Evolutionary conservation across 2,797 vertebrate species (phyloP), one percentile per base, ranked within the genome.

Genomic region (Chelon labrosus): DNA sequence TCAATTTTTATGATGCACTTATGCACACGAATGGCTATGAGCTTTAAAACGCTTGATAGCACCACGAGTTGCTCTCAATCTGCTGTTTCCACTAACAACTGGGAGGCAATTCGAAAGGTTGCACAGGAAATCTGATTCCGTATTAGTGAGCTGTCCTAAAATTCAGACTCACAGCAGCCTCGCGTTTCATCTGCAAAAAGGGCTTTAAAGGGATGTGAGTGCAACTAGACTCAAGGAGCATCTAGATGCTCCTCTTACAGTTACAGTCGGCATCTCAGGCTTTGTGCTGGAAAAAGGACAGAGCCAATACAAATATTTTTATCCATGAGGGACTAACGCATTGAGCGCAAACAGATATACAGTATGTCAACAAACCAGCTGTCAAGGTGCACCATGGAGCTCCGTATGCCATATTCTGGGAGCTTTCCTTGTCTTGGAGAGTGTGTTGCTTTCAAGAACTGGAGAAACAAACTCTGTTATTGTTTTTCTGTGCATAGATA

Each of bases 61-160:
- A 27, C 27, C 27, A 27, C 27, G 27, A 27, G 27, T 3, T 27
- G 27, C 27, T 27, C 27, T 27, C 27, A 27, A 5, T 27, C 2
- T 27, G 27, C 27, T 27, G 27, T 27, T 27, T 5, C 27, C 27
- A 27, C 5, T 2, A 27, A 5, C 31, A 31, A 31, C 31, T 7
- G 7, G 31, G 7, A 31, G 31, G 31, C 31, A 31, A 5, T 31
- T 31, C 31, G 31, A 31, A 31, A 31, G 31, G 31, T 31, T 31
- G 31, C 2, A 31, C 7, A 7, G 2, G 3, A 63, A 42, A 44
- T 65, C 17, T 19, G 16, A 17, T 47, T n/a, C 4, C 8, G 44
- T 65, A 44, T 64, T 47, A 5, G 2, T 42, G 10, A 65, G 46
- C 11, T 10, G 11, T 58, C 65, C 44, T n/a, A 58, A 25, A 74